phyloP scores from a whole-genome alignment of 2,797 vertebrate species.

The Orestias chungarensis region DNA sequence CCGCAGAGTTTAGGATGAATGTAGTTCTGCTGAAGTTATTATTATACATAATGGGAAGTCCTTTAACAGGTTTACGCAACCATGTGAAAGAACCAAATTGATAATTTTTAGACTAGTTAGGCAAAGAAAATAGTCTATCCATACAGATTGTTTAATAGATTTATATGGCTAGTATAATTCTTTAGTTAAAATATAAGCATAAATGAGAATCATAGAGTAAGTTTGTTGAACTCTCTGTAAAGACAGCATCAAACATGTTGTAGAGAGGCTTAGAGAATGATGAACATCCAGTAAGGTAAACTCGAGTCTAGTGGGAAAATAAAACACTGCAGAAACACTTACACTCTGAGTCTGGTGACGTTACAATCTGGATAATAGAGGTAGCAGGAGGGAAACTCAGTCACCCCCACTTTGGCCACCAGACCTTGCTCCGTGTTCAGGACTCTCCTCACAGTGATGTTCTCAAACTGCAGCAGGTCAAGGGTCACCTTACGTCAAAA shows the following conservation, averaged over 20 bases:
- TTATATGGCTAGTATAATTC: too few species aligned
- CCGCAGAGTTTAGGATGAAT: neutral
- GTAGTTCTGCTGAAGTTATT: neutral
- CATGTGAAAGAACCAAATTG: neutral
- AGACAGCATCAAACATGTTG: neutral
- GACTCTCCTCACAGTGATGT: slow-evolving; percentile 86
- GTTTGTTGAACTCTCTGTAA: neutral
- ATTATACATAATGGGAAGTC: neutral
- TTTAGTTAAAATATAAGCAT: neutral
- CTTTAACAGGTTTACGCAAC: neutral
- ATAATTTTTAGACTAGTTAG: neutral
- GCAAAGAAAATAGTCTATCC: neutral
- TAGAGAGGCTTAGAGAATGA: neutral
- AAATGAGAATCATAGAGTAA: neutral
- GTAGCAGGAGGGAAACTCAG: slow-evolving; percentile 87
- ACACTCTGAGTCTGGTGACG: slow-evolving; percentile 82
- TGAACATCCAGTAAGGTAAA: neutral
- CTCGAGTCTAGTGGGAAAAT: neutral
- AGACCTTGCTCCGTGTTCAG: slow-evolving; percentile 79
- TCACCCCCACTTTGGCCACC: slow-evolving; percentile 82
- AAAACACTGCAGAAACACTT: slow-evolving; percentile 62
- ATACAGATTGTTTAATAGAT: neutral
- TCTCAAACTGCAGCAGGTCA: slow-evolving; percentile 90
- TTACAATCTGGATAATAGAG: slow-evolving; percentile 82
- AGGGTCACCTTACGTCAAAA: slow-evolving; percentile 82